Conservation (phyloP, 2,797 vertebrate species). For the Fratercula arctica region DNA sequence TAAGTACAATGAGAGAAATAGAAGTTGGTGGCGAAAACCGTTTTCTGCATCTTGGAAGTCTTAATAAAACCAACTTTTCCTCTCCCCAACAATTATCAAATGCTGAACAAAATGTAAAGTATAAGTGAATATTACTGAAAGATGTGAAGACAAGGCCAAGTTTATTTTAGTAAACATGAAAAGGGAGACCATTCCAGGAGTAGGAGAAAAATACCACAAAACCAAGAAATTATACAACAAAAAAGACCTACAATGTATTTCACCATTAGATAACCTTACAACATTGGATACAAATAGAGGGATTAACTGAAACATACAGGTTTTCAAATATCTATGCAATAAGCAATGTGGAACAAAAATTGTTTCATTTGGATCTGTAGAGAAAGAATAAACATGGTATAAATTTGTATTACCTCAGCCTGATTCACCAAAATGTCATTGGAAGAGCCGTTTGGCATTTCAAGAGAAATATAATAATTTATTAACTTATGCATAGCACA, state of each 20-base stretch:
- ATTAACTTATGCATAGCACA: background rate
- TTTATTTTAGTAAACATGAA: background rate
- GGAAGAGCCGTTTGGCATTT: background rate
- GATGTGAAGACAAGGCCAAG: background rate
- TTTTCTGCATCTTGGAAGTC: background rate
- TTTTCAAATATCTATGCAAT: background rate
- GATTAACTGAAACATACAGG: background rate
- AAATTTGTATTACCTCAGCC: background rate
- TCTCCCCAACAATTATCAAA: background rate
- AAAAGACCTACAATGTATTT: background rate
- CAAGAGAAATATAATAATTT: background rate
- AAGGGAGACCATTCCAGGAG: background rate
- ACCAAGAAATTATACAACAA: background rate
- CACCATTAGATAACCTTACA: background rate
- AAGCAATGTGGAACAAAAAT: background rate
- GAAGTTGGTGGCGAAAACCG: background rate
- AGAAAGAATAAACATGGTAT: background rate
- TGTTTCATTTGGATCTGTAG: background rate
- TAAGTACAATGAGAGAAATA: background rate
- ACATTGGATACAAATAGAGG: background rate
- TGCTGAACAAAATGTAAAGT: background rate
- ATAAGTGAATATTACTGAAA: background rate
- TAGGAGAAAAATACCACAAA: background rate
- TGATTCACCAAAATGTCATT: background rate
- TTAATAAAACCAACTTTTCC: background rate